Evolutionary conservation across 2,797 vertebrate genomes (phyloP).

Genomic region (Centropyge bicolor): DNA sequence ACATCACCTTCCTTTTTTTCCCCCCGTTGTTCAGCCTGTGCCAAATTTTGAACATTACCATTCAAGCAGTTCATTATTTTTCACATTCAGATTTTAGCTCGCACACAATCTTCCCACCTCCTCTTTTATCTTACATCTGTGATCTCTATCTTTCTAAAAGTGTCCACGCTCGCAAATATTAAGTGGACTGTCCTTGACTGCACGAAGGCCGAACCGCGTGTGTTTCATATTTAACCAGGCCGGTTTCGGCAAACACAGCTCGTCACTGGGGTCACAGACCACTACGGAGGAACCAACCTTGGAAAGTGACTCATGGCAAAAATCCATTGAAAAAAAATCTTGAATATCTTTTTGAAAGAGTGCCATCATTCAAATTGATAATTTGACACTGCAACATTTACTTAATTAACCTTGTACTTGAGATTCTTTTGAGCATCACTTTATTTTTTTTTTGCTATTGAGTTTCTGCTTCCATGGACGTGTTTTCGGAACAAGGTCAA

Average conservation of each 20-base stretch:
- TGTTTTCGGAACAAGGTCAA: neutral
- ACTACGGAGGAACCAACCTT: neutral
- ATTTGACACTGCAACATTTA: too few species aligned
- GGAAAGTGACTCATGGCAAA: neutral
- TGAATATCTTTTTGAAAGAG: neutral
- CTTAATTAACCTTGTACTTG: neutral
- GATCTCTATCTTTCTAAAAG: constrained; percentile 8
- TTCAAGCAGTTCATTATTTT: constrained; percentile 3
- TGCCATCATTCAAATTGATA: neutral
- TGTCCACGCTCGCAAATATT: constrained; percentile 14
- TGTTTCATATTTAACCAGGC: constrained; percentile 40
- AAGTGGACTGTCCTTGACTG: constrained; percentile 3
- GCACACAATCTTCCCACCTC: neutral
- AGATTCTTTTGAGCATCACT: neutral
- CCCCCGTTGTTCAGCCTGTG: neutral
- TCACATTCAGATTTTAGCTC: constrained; percentile 1
- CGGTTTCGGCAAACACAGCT: constrained; percentile 18
- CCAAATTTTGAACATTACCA: neutral
- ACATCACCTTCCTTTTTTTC: constrained; percentile 27
- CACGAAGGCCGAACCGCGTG: constrained; percentile 19
- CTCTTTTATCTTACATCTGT: constrained; percentile 17
- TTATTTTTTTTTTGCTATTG: neutral
- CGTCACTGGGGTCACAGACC: neutral
- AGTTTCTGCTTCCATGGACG: neutral
- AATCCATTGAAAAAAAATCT: neutral